phyloP scores from a whole-genome alignment of 1,140 invertebrate genomes.

The Drosophila mayri region DNA sequence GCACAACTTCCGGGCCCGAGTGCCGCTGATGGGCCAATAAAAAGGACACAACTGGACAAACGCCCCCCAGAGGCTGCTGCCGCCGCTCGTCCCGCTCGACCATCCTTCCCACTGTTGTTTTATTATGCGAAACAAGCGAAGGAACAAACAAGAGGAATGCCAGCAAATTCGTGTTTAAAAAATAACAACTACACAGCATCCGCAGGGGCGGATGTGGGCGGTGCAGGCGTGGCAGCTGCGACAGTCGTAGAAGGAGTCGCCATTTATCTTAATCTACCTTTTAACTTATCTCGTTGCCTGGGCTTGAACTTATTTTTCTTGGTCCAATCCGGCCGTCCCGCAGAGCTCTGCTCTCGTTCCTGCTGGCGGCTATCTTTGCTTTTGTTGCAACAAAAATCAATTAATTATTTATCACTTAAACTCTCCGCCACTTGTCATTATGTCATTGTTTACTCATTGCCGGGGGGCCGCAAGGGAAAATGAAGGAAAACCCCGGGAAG shows the following conservation, averaged over 20 bases:
- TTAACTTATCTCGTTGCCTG: conserved; percentile 80
- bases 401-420: conserved; percentile 85
- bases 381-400: conserved; percentile 84
- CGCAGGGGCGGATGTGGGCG: conserved; percentile 14
- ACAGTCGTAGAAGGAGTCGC: conserved; percentile 65
- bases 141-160: conserved; percentile 71
- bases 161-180: conserved; percentile 78
- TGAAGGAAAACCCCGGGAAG: not conserved
- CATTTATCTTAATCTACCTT: conserved; percentile 83
- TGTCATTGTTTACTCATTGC: conserved; percentile 84
- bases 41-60: conserved; percentile 78
- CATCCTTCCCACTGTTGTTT: conserved; percentile 56
- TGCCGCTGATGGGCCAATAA: conserved; percentile 71
- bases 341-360: conserved; percentile 4
- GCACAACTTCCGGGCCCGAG: conserved; percentile 67
- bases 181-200: conserved; percentile 52
- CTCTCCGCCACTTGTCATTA: conserved; percentile 85
- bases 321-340: conserved; percentile 16
- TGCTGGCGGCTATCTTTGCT: conserved; percentile 47
- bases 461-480: conserved; percentile 36
- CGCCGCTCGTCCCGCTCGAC: not conserved
- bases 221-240: conserved; percentile 48
- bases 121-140: conserved; percentile 81
- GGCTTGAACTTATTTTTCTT: conserved; percentile 63
- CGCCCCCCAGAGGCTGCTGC: conserved; percentile 60